phyloP scores from a whole-genome alignment of 2,113 vertebrate genomes.

The Micronycteris hirsuta region DNA sequence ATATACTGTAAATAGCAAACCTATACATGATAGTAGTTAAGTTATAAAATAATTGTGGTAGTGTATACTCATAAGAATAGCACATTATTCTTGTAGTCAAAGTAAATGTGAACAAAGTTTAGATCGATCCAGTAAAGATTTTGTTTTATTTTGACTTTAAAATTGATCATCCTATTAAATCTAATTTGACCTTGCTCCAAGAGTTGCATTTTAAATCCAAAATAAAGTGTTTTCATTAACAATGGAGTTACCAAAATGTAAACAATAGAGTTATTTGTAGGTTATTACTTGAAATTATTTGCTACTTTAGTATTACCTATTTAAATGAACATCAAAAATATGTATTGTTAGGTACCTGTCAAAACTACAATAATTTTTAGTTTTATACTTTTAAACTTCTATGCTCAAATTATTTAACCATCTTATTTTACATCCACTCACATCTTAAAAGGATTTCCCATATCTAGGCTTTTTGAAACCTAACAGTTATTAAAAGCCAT shows the following conservation, averaged over 20 bases:
- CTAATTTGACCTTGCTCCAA: not conserved
- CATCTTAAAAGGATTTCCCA: not conserved
- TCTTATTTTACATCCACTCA: not conserved
- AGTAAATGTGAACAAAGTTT: not conserved
- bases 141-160: slow-evolving; percentile 1
- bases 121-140: not conserved
- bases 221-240: not conserved
- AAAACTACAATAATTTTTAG: slow-evolving; percentile 1
- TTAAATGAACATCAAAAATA: not conserved
- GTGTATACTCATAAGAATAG: not conserved
- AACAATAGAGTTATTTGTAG: not conserved
- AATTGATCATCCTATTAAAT: not conserved
- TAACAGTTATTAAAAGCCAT: not conserved
- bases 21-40: not conserved
- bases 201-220: not conserved
- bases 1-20: not conserved
- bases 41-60: not conserved
- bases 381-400: not conserved
- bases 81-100: not conserved
- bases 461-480: not conserved
- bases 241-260: not conserved
- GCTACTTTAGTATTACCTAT: not conserved
- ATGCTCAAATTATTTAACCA: not conserved
- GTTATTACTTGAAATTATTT: not conserved
- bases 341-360: not conserved